Percentiles rank a stretch among this genome's conserved stretches.
Evolutionary conservation across 2,113 vertebrate genomes (phyloP).

Genomic region (Oreochromis aureus): DNA sequence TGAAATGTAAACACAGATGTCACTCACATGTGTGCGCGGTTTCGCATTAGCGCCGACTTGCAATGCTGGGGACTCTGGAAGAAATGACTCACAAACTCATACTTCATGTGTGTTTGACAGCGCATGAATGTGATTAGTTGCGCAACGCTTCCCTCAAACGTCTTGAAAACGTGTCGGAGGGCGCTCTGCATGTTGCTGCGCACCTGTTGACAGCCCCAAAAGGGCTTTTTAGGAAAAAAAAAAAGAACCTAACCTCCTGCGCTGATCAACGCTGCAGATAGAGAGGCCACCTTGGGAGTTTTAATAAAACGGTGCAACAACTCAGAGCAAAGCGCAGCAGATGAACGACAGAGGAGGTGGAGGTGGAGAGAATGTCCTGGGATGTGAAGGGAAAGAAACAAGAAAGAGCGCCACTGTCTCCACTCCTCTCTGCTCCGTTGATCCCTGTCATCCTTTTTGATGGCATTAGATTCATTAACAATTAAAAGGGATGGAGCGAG

Average conservation of each 20-base stretch:
- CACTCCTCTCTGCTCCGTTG: conserved; percentile 70
- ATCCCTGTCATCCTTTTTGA: conserved; percentile 75
- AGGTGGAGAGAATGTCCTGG: neutral
- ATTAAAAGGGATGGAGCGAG: conserved; percentile 68
- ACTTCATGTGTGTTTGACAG: neutral
- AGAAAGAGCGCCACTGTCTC: conserved; percentile 68
- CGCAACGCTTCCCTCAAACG: neutral
- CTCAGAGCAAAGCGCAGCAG: conserved; percentile 31
- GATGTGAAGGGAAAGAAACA: conserved; percentile 37
- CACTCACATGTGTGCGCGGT: neutral
- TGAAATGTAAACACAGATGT: conserved; percentile 46
- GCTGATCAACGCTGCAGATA: conserved; percentile 56
- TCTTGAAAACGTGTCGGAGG: neutral
- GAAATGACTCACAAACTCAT: neutral
- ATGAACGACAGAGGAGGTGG: conserved; percentile 24
- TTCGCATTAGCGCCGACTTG: neutral
- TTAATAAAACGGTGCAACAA: conserved; percentile 64
- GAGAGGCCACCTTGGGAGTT: conserved; percentile 60
- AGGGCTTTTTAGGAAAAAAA: neutral
- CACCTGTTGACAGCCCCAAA: conserved; percentile 27
- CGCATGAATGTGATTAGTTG: neutral
- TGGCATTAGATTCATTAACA: conserved; percentile 79
- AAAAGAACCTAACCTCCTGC: neutral
- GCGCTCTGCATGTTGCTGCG: neutral
- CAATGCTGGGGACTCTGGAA: neutral